Evolutionary conservation across 2,113 vertebrate species (phyloP).

Genomic region (Suricata suricatta): DNA sequence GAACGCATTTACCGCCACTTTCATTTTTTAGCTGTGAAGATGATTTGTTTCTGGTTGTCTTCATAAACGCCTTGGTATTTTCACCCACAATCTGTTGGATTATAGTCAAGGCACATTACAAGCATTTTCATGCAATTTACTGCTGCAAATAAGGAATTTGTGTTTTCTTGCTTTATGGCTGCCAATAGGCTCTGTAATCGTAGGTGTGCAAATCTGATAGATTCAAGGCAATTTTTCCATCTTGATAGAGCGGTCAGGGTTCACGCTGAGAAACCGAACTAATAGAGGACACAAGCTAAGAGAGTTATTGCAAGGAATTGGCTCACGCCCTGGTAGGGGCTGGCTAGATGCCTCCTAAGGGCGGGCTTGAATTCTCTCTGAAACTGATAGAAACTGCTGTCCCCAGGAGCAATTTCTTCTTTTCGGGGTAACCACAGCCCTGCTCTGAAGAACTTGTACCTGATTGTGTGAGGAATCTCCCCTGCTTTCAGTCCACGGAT

Average conservation of each 20-base stretch:
- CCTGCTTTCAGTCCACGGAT: background rate
- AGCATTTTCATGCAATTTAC: background rate
- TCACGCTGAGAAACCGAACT: background rate
- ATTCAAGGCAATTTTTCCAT: background rate
- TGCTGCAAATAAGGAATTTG: background rate
- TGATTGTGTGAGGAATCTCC: rapidly evolving
- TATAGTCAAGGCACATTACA: background rate
- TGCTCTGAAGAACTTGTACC: background rate
- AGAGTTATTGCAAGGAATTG: background rate
- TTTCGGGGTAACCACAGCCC: background rate
- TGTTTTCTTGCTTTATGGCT: background rate
- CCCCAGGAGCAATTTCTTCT: background rate
- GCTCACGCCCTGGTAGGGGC: background rate
- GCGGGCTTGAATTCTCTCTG: background rate
- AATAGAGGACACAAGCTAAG: background rate
- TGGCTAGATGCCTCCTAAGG: rapidly evolving
- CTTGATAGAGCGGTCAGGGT: background rate
- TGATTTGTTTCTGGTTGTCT: background rate
- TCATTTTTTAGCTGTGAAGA: background rate
- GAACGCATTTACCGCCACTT: background rate
- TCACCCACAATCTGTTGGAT: background rate
- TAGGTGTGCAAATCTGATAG: background rate
- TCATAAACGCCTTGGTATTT: background rate
- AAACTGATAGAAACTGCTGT: no score
- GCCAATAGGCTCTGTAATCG: background rate